Conservation (phyloP, 2,797 vertebrate species). For the Anguilla obscura region DNA sequence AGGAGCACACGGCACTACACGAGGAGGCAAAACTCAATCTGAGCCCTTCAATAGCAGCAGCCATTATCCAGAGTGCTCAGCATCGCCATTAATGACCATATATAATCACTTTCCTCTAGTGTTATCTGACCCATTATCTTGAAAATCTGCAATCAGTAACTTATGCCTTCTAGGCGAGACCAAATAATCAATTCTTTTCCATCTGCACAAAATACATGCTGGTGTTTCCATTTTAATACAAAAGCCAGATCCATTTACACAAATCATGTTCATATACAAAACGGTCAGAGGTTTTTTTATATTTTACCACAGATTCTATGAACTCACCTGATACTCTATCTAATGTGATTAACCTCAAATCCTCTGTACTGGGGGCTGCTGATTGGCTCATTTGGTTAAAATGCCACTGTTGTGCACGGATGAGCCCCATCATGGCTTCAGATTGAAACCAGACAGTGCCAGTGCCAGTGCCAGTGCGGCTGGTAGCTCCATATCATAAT, state of each 20-base stretch:
- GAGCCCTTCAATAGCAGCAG: neutral
- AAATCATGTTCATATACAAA: neutral
- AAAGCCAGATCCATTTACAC: neutral
- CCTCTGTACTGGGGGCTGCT: too few relatives aligned
- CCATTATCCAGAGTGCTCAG: neutral
- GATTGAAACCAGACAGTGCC: too few relatives aligned
- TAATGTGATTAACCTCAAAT: too few relatives aligned
- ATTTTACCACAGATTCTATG: too few relatives aligned
- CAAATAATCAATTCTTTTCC: neutral
- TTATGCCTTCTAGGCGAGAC: neutral
- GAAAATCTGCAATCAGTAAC: neutral
- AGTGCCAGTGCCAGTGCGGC: too few relatives aligned
- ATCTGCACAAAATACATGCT: too few relatives aligned
- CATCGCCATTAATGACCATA: neutral
- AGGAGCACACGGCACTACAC: neutral
- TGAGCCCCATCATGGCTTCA: too few relatives aligned
- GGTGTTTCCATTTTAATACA: neutral
- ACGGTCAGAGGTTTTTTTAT: too few relatives aligned
- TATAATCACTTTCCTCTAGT: slow-evolving; percentile 9
- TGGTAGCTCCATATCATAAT: too few relatives aligned
- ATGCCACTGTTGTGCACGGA: too few relatives aligned
- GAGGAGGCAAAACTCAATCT: neutral
- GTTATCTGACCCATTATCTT: neutral
- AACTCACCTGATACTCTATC: too few relatives aligned
- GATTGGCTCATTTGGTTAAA: too few relatives aligned